Evolutionary conservation across 2,888 invertebrate species (phyloP).

Genomic region (Diaphora mendica): DNA sequence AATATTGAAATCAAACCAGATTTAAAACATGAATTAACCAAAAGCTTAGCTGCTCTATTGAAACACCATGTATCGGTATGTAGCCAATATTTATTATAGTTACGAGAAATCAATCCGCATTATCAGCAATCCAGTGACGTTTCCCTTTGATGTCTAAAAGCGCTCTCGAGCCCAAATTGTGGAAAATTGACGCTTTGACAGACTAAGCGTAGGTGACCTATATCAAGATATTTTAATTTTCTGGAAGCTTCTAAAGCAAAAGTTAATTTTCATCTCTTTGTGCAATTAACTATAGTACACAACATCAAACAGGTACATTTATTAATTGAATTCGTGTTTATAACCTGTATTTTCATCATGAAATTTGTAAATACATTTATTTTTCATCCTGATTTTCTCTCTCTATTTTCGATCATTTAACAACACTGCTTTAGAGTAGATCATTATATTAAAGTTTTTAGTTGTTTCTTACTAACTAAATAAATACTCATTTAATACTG

Average conservation of each 20-base stretch:
- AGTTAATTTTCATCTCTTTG: background rate
- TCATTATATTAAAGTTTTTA: no score
- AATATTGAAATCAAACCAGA: background rate
- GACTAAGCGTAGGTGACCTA: background rate
- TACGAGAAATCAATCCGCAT: background rate
- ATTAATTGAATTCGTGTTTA: background rate
- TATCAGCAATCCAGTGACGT: constrained; percentile 1
- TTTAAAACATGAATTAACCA: background rate
- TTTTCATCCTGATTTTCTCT: background rate
- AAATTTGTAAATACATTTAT: background rate
- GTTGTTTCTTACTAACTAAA: no score
- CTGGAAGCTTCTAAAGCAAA: background rate
- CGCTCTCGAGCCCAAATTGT: background rate
- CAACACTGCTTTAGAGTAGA: no score
- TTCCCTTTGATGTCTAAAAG: background rate
- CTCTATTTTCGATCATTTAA: background rate
- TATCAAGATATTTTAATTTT: background rate
- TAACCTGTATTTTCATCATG: background rate
- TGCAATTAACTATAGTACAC: background rate
- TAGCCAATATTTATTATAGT: background rate
- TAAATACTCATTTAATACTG: no score
- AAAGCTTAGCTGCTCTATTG: background rate
- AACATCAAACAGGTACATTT: background rate
- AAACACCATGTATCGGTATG: background rate
- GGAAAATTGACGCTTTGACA: constrained; percentile 1